Evolutionary conservation across 1,140 invertebrate genomes (phyloP).

Genomic region (Lycorma delicatula): DNA sequence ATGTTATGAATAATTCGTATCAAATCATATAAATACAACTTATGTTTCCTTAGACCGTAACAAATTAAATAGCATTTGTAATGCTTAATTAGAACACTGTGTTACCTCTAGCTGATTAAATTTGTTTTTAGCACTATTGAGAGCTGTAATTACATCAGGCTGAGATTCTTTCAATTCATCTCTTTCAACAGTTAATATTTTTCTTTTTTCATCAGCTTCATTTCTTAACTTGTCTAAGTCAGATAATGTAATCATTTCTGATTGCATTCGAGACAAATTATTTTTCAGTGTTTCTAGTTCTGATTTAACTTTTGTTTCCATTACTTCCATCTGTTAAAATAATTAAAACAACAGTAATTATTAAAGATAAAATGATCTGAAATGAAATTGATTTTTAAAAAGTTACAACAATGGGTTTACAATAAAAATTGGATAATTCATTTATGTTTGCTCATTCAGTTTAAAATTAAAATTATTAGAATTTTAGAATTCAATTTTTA

Average conservation of each 20-base stretch:
- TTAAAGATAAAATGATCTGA: background rate
- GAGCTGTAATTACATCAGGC: slow-evolving; percentile 20
- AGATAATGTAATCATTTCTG: slow-evolving; percentile 39
- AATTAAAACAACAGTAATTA: background rate
- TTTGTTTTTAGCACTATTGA: slow-evolving; percentile 36
- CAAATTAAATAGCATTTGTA: too few relatives aligned
- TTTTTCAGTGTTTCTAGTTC: slow-evolving; percentile 26
- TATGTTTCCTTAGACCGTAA: too few relatives aligned
- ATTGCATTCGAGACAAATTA: slow-evolving; percentile 34
- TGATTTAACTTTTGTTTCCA: slow-evolving; percentile 23
- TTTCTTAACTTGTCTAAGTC: slow-evolving; percentile 41
- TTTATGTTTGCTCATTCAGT: too few relatives aligned
- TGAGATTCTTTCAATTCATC: slow-evolving; percentile 30
- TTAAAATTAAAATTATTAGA: too few relatives aligned
- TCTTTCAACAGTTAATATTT: slow-evolving; percentile 20
- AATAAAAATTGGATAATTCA: too few relatives aligned
- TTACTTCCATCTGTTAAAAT: slow-evolving; percentile 20
- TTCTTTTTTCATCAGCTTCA: slow-evolving; percentile 34
- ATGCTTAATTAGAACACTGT: too few relatives aligned
- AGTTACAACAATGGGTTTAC: too few relatives aligned
- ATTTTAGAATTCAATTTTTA: too few relatives aligned
- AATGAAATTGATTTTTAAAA: background rate
- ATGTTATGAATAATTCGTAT: too few relatives aligned
- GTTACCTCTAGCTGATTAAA: slow-evolving; percentile 38
- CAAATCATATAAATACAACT: too few relatives aligned